phyloP scores from a whole-genome alignment of 2,113 vertebrate genomes.

The Ctenomys sociabilis region DNA sequence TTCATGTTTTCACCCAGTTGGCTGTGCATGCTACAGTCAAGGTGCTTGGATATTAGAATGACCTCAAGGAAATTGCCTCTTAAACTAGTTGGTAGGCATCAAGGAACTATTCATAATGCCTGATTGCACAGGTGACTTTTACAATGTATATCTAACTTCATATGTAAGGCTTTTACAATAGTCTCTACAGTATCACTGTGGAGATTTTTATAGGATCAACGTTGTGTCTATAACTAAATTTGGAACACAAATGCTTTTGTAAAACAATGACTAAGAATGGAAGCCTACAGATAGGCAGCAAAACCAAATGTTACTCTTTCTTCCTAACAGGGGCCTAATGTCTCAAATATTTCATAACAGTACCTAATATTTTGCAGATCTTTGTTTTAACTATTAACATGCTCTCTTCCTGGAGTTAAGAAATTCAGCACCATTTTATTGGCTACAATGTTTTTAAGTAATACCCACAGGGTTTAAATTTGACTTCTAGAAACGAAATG shows the following conservation, averaged over 20 bases:
- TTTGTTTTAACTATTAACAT: constrained; percentile 29
- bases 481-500: not conserved
- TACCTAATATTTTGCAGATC: constrained; percentile 8
- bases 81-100: not conserved
- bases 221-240: not conserved
- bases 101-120: not conserved
- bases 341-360: constrained; percentile 46
- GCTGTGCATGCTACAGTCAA: not conserved
- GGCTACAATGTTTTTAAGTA: not conserved
- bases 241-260: not conserved
- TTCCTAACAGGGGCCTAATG: not conserved
- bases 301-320: constrained; percentile 1
- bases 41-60: not conserved
- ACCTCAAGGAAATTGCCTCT: not conserved
- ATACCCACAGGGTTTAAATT: constrained; percentile 23
- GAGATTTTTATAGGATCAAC: not conserved
- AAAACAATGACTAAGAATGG: constrained; percentile 45
- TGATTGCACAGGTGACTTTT: not conserved
- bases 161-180: not conserved
- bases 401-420: not conserved
- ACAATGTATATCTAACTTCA: not conserved
- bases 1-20: constrained; percentile 51
- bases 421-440: not conserved
- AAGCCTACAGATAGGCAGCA: constrained; percentile 18
- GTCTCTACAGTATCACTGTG: not conserved